phyloP scores from a whole-genome alignment of 2,113 vertebrate species.

The Cryptotis parvus region DNA sequence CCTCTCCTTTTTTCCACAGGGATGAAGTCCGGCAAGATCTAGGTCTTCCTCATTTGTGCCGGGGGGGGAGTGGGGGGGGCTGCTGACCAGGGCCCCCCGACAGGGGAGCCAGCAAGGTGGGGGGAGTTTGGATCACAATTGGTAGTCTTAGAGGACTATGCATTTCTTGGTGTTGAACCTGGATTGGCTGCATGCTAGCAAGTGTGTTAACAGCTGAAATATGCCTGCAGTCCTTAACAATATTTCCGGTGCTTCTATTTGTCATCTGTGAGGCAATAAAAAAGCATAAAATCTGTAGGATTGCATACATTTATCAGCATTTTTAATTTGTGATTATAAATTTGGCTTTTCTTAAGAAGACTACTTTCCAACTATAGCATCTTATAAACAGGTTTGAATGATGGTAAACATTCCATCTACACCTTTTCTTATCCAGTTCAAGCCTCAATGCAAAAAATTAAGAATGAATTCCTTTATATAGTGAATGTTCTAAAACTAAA shows the following conservation, averaged over 20 bases:
- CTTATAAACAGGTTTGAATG: not conserved
- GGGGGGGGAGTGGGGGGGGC: too few species aligned
- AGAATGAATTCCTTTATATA: not conserved
- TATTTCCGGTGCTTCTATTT: not conserved
- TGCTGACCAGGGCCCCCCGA: too few species aligned
- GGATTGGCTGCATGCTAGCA: too few species aligned
- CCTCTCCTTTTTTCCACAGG: too few species aligned
- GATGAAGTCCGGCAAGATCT: too few species aligned
- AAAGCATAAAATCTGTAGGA: not conserved
- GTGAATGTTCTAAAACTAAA: not conserved
- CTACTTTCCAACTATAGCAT: not conserved
- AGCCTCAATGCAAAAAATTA: slow-evolving; percentile 24
- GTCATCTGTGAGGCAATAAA: slow-evolving; percentile 18
- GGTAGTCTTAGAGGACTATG: too few species aligned
- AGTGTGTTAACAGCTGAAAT: too few species aligned
- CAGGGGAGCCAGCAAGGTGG: too few species aligned
- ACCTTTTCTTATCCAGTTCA: slow-evolving; percentile 16
- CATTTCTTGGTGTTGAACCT: too few species aligned
- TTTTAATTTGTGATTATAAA: slow-evolving; percentile 36
- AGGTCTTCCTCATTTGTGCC: too few species aligned
- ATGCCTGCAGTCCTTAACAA: slow-evolving; percentile 15
- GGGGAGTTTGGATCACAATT: too few species aligned
- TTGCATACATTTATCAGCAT: not conserved
- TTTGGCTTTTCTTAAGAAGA: slow-evolving; percentile 25
- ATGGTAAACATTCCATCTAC: not conserved